Conservation (phyloP, 1,140 invertebrate genomes). For the Tetranychus cinnabarinus region DNA sequence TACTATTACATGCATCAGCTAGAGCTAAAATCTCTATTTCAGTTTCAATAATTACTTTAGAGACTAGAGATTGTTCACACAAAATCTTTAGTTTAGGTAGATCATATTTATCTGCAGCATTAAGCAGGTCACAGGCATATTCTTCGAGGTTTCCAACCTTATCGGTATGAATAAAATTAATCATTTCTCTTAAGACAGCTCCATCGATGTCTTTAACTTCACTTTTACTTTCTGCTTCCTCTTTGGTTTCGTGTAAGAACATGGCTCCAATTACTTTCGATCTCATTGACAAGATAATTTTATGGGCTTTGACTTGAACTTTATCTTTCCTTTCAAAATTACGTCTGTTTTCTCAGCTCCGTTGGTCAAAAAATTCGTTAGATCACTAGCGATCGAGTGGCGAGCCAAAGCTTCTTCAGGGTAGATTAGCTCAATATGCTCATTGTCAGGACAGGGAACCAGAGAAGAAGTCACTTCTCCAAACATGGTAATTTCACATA, state of each 20-base stretch:
- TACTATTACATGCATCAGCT: background rate
- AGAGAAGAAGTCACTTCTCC: background rate
- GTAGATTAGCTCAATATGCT: background rate
- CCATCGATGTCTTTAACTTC: conserved; percentile 5
- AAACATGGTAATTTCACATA: conserved; percentile 1
- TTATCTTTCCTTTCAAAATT: background rate
- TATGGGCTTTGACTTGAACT: conserved; percentile 1
- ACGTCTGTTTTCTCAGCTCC: background rate
- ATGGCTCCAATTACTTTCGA: conserved; percentile 5
- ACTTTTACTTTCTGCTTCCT: conserved; percentile 3
- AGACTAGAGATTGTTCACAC: conserved; percentile 4
- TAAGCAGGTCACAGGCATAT: conserved; percentile 5
- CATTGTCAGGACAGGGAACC: background rate
- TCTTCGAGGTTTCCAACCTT: conserved; percentile 67
- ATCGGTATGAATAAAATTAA: conserved; percentile 34
- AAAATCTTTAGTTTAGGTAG: conserved; percentile 2
- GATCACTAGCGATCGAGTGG: background rate
- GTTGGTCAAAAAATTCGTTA: background rate
- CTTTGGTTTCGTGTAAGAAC: conserved; percentile 6
- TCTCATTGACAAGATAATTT: background rate
- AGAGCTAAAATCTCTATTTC: background rate
- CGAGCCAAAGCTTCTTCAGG: background rate
- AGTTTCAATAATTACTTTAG: background rate
- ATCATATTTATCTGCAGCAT: conserved; percentile 11
- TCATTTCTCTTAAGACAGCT: conserved; percentile 1